Conservation (phyloP, 2,888 invertebrate species). For the Mantis religiosa region DNA sequence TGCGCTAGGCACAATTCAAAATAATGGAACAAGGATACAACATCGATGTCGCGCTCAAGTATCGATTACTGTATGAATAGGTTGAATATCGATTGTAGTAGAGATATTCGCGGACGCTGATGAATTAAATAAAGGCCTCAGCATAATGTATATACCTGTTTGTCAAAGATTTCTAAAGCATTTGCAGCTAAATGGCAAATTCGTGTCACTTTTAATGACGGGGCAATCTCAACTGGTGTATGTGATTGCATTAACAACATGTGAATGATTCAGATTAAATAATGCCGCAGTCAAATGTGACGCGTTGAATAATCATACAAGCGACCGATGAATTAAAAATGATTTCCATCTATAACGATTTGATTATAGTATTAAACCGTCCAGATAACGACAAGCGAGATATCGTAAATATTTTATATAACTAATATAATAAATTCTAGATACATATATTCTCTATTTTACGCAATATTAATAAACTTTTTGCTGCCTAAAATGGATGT, state of each 20-base stretch:
- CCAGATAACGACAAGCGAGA: too few species aligned
- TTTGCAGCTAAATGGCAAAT: background rate
- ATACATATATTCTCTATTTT: too few species aligned
- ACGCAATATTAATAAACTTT: too few species aligned
- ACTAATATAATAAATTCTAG: too few species aligned
- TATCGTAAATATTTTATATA: too few species aligned
- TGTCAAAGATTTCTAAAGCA: background rate
- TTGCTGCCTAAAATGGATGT: too few species aligned
- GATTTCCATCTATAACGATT: too few species aligned
- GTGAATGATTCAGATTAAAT: background rate
- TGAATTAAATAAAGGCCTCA: background rate
- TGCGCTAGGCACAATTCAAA: background rate
- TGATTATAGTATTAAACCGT: too few species aligned
- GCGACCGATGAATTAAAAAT: too few species aligned
- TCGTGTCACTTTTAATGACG: background rate
- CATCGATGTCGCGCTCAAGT: background rate
- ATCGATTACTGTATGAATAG: background rate
- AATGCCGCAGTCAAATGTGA: background rate
- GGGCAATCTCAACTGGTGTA: background rate
- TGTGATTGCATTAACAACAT: background rate
- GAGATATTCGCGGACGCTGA: background rate
- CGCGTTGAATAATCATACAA: background rate
- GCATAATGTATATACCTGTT: background rate
- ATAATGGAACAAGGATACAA: background rate
- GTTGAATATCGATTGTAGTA: background rate